Conservation (phyloP, 1,140 invertebrate genomes). For the Lordiphosa stackelbergi region DNA sequence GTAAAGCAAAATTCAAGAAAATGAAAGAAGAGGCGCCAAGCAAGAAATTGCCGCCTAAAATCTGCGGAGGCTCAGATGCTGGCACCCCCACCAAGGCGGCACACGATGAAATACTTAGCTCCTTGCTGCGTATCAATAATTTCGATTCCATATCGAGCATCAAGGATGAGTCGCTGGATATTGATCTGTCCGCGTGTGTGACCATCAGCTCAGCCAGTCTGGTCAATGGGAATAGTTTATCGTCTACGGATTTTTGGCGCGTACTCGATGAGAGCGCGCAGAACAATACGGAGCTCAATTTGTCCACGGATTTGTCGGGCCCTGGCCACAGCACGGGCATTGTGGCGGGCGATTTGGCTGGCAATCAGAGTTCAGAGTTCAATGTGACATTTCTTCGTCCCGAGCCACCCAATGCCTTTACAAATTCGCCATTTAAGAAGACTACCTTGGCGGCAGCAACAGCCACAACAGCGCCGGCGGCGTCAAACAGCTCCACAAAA, state of each 20-base stretch:
- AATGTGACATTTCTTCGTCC: conserved; percentile 58
- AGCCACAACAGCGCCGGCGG: conserved; percentile 3
- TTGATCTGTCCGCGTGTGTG: conserved; percentile 73
- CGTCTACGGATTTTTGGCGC: conserved; percentile 73
- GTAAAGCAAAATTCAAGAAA: conserved; percentile 64
- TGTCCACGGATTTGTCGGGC: conserved; percentile 42
- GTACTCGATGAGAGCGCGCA: conserved; percentile 71
- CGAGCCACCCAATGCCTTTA: conserved; percentile 62
- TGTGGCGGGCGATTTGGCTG: conserved; percentile 9
- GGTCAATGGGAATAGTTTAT: conserved; percentile 67
- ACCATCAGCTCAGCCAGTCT: conserved; percentile 67
- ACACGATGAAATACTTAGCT: conserved; percentile 71
- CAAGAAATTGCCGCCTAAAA: conserved; percentile 76
- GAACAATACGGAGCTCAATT: conserved; percentile 60
- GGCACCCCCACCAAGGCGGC: conserved; percentile 63
- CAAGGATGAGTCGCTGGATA: conserved; percentile 74
- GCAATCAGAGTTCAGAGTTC: conserved; percentile 55
- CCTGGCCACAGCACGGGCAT: conserved; percentile 23
- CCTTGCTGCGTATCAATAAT: conserved; percentile 69
- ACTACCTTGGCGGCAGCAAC: conserved; percentile 6
- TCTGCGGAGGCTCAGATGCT: conserved; percentile 47
- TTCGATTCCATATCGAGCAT: conserved; percentile 75
- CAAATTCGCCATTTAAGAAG: conserved; percentile 64
- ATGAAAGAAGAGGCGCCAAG: conserved; percentile 75
- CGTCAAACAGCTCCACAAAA: conserved; percentile 29